Percentiles rank a stretch among this genome's conserved stretches.
Evolutionary conservation across 53 echinoderm and acorn worm genomes (phyloP).

Genomic region (Antedon mediterranea): DNA sequence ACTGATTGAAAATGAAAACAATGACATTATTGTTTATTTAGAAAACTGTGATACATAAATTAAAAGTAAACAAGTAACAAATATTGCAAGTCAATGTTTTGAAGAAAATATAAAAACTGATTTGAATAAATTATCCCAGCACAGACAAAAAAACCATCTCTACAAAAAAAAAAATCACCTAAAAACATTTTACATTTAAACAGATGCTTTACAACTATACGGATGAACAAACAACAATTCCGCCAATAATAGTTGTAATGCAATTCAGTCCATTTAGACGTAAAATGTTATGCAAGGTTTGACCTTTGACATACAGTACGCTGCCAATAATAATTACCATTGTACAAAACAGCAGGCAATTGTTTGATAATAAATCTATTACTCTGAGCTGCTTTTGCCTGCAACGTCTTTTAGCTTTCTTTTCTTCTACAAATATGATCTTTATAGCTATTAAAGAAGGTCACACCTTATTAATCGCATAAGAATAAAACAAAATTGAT

Average conservation of each 20-base stretch:
- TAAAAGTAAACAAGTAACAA: no score
- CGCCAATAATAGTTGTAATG: not conserved
- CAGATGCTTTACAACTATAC: not conserved
- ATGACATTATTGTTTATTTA: no score
- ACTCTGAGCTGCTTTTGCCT: not conserved
- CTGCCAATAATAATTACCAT: not conserved
- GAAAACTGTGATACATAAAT: no score
- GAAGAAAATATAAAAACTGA: no score
- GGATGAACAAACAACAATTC: not conserved
- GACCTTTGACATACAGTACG: not conserved
- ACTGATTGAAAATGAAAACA: no score
- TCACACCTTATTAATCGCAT: not conserved
- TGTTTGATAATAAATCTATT: not conserved
- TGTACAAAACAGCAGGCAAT: not conserved
- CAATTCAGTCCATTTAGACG: not conserved
- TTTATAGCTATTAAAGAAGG: not conserved
- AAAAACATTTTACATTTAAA: not conserved
- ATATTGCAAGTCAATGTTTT: no score
- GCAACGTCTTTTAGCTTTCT: not conserved
- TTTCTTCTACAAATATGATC: not conserved
- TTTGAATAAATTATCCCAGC: no score
- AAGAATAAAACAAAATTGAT: not conserved
- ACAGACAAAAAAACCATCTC: no score
- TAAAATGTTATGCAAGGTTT: not conserved
- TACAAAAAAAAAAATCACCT: no score